These are phyloP conservation scores for Drosophila lacicola DNA, from an alignment of 2,888 invertebrate species.

Conservation along the genomic window DNA sequence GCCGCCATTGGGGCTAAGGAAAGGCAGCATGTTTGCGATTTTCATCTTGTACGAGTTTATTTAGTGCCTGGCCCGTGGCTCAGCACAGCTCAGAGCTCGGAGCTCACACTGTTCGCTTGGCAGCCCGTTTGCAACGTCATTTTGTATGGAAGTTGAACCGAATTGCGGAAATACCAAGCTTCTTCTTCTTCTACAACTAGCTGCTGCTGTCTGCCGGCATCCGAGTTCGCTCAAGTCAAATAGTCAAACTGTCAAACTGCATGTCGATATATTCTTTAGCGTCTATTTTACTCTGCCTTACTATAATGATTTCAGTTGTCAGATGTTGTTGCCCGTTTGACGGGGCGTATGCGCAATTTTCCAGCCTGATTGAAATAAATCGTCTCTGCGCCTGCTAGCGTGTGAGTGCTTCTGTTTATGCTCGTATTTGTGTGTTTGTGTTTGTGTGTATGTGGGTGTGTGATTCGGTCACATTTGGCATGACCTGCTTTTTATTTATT, in stretches of 20 bases:
- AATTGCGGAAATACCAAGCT: conserved; percentile 25
- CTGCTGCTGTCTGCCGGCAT: conserved; percentile 48
- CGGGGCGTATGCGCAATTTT: conserved; percentile 70
- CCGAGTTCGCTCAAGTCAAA: conserved; percentile 72
- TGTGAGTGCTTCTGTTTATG: conserved; percentile 19
- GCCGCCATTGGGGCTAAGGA: conserved; percentile 21
- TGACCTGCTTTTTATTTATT: conserved; percentile 64
- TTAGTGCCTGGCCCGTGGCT: conserved; percentile 42
- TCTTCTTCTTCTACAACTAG: conserved; percentile 13
- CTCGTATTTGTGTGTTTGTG: conserved; percentile 2
- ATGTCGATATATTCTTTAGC: conserved; percentile 75
- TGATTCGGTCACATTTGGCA: conserved; percentile 50
- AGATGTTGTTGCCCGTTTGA: conserved; percentile 47
- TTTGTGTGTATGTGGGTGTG: neutral
- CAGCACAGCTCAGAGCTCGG: conserved; percentile 6
- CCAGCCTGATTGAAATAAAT: conserved; percentile 71
- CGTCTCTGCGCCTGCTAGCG: conserved; percentile 27
- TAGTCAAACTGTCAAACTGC: conserved; percentile 76
- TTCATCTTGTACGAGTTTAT: conserved; percentile 75
- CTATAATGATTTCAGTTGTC: conserved; percentile 75
- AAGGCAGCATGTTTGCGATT: conserved; percentile 67
- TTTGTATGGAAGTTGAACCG: conserved; percentile 29
- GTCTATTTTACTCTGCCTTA: conserved; percentile 55
- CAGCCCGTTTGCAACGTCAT: conserved; percentile 55
- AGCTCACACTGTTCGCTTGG: conserved; percentile 40